Base-by-base conservation (phyloP, 2,888 invertebrate genomes). In the Coelopa pilipes region DNA sequence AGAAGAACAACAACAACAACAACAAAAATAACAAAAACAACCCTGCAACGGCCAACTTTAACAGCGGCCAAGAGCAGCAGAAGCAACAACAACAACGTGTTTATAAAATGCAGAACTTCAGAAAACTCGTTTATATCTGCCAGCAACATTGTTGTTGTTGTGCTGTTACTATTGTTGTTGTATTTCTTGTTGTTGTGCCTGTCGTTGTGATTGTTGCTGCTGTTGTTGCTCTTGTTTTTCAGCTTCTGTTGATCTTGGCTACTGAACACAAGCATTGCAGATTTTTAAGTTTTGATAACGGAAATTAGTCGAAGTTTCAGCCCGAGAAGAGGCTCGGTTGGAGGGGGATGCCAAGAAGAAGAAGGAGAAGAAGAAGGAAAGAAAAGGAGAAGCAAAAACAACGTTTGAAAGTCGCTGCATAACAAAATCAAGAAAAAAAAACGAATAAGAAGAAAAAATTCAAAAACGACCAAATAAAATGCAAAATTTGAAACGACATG, bases 271-370 rank as follows among this genome's bases (percentile, higher is more conserved):
- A 69, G 10, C 59, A 55, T 59, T 57, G 13, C 34, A 46, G 69
- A 59, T 69, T 69, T 69, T 10, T 24, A 66, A 50, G 21, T 66
- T 66, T 21, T 66, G 50, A 53, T 66, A 66, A 24, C 47, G 21
- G 49, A 66, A 66, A 66, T 66, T 49, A 66, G 49, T 24, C 21
- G 21, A 50, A 66, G 24, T 24, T 49, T 17, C 45, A 66, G 9
- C 59, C 17, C 1, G 1, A 59, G 21, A 11, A 21, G 17, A 19
- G 19, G 4, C 15, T n/a, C 7, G 34, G 34, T 34, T 34, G 34
- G 7, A 34, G 34, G 34, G 34, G 34, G 2, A 34, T 7, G 2
- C 34, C 7, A 7, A 34, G 34, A 34, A 34, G 34, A 34, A 34
- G 34, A 34, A 34, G 34, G 34, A 34, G 7, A 7, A 34, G 34